Base-by-base conservation (phyloP, 2,888 invertebrate species). In the Odontomyia ornata region DNA sequence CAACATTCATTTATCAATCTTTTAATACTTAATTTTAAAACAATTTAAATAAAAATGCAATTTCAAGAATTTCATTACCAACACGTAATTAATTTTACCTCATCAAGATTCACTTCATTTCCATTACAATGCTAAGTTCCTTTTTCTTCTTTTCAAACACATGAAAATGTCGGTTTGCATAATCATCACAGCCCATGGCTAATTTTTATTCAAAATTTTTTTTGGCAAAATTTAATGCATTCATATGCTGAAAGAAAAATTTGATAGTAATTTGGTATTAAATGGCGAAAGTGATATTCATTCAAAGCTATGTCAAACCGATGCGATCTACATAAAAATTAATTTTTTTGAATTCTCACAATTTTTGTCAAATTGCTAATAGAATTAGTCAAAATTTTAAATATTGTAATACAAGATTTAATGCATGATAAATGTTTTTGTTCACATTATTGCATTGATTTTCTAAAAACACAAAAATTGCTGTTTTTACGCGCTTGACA, bases 151-250 rank as follows among this genome's bases (percentile, higher is more conserved):
- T 23, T 23, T 60, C 1, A 60, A 23, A 23, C 60, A 60, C 5
- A 60, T n/a, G 18, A 21, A 64, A 64, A 64, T 28, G 15, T 64
- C 64, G 64, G 64, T 64, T 64, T 64, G 64, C 64, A 28, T 64
- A 5, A 28, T 64, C 0, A 64, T n/a, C n/a, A n/a, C n/a, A n/a
- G n/a, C n/a, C n/a, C n/a, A n/a, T n/a, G n/a, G n/a, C n/a, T n/a
- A n/a, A n/a, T n/a, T n/a, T n/a, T n/a, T 25, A 64, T 64, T 23
- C 21, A 52, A 52, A 15, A 56, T 56, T 11, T 56, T 1, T 56
- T 56, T 18, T 25, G 15, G 52, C 52, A 52, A 52, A 23, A 36
- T n/a, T 52, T 15, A 2, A 52, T 52, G 4, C 18, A 18, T 9
- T 52, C 15, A 15, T 64, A 28, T 28, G 1, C 28, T 15, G 3